phyloP scores from a whole-genome alignment of 1,140 invertebrate genomes.

The Lanistes nyassanus region DNA sequence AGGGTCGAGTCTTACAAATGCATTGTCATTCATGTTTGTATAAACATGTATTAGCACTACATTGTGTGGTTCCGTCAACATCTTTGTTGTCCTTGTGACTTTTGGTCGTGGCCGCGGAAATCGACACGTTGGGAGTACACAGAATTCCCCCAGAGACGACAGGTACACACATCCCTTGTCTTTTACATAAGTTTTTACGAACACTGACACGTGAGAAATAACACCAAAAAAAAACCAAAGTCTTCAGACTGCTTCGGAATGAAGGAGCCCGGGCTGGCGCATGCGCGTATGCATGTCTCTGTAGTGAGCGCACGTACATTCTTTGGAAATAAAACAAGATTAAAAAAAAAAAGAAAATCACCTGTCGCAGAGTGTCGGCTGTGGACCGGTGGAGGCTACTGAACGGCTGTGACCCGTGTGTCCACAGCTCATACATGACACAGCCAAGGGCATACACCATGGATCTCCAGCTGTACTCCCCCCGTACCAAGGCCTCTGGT shows the following conservation, averaged over 20 bases:
- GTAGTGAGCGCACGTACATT: not conserved
- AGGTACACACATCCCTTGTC: too few species aligned
- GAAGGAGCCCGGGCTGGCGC: not conserved
- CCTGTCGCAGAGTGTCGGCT: constrained; percentile 31
- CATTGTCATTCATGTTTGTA: too few species aligned
- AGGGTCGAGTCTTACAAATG: too few species aligned
- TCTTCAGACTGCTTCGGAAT: not conserved
- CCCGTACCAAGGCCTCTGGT: constrained; percentile 28
- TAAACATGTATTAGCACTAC: too few species aligned
- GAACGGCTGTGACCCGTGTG: constrained; percentile 41
- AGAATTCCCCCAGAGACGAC: too few species aligned
- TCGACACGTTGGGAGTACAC: too few species aligned
- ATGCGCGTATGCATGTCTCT: not conserved
- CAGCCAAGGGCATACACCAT: constrained; percentile 37
- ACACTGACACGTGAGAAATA: too few species aligned
- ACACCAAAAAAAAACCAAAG: too few species aligned
- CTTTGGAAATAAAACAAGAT: not conserved
- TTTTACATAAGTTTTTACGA: too few species aligned
- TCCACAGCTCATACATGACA: constrained; percentile 36
- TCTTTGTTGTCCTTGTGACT: too few species aligned
- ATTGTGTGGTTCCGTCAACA: too few species aligned
- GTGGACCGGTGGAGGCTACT: constrained; percentile 29
- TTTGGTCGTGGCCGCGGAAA: too few species aligned
- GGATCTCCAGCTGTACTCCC: constrained; percentile 25
- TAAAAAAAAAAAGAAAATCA: constrained; percentile 17